Evolutionary conservation across 2,113 vertebrate species (phyloP).

Genomic region (Oncorhynchus nerka): DNA sequence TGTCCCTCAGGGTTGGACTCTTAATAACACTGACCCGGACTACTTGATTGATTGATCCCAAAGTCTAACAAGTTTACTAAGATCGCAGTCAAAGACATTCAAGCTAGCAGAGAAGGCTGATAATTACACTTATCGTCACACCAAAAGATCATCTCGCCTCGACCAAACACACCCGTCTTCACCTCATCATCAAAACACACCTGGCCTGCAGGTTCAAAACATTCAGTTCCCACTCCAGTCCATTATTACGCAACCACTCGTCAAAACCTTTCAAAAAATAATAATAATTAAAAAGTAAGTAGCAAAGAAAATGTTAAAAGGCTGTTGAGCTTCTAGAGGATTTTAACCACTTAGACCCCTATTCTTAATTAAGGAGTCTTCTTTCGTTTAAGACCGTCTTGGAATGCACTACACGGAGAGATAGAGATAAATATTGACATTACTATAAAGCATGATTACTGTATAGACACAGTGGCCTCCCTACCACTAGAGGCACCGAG

Average conservation of each 20-base stretch:
- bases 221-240: constrained; percentile 16
- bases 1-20: constrained; percentile 64
- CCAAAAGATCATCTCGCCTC: constrained; percentile 9
- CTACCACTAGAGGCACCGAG: constrained; percentile 67
- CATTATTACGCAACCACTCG: constrained; percentile 35
- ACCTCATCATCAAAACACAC: constrained; percentile 42
- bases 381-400: constrained; percentile 67
- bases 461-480: constrained; percentile 78
- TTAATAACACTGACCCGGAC: constrained; percentile 40
- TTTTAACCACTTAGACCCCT: constrained; percentile 66
- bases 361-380: constrained; percentile 57
- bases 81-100: constrained; percentile 27
- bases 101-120: constrained; percentile 20
- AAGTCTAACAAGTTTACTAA: constrained; percentile 27
- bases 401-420: constrained; percentile 77
- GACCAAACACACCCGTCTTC: not conserved
- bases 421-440: constrained; percentile 76
- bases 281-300: constrained; percentile 17
- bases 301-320: constrained; percentile 43
- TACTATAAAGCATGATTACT: constrained; percentile 79
- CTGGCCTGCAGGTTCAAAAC: constrained; percentile 74
- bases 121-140: constrained; percentile 1
- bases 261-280: constrained; percentile 28
- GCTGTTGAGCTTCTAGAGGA: constrained; percentile 59
- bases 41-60: constrained; percentile 42